Evolutionary conservation across 2,888 invertebrate species (phyloP).

Genomic region (Apoda limacodes): DNA sequence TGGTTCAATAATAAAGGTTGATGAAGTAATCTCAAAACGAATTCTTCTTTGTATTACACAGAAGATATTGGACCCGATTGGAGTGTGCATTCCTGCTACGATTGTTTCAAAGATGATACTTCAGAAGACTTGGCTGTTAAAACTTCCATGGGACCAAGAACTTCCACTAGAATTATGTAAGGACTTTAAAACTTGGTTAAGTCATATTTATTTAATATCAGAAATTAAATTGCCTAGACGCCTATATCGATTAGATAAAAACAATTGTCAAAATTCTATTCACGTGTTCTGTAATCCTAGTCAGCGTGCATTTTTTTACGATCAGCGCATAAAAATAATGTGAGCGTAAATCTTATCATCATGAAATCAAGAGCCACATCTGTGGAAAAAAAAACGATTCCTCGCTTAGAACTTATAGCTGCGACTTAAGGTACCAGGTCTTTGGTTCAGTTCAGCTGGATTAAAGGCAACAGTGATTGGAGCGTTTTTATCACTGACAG

Average conservation of each 20-base stretch:
- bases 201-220: neutral
- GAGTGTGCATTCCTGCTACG: too few species aligned
- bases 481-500: conserved; percentile 1
- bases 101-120: too few species aligned
- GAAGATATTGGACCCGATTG: too few species aligned
- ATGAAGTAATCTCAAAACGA: too few species aligned
- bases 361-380: conserved; percentile 1
- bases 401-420: conserved; percentile 1
- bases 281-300: conserved; percentile 2
- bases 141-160: too few species aligned
- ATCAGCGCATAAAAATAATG: neutral
- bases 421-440: neutral
- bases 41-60: too few species aligned
- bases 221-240: neutral
- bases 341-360: conserved; percentile 1
- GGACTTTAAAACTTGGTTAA: conserved; percentile 1
- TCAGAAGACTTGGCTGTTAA: too few species aligned
- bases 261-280: neutral
- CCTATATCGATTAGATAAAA: neutral
- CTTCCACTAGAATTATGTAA: neutral
- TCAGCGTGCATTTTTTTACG: conserved; percentile 1
- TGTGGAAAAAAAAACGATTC: conserved; percentile 1
- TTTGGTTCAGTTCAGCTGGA: neutral
- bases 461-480: conserved; percentile 1
- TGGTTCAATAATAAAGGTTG: too few species aligned